These are phyloP conservation scores for Baryphthengus martii DNA, from an alignment of 2,113 vertebrate species.

Conservation along the genomic window DNA sequence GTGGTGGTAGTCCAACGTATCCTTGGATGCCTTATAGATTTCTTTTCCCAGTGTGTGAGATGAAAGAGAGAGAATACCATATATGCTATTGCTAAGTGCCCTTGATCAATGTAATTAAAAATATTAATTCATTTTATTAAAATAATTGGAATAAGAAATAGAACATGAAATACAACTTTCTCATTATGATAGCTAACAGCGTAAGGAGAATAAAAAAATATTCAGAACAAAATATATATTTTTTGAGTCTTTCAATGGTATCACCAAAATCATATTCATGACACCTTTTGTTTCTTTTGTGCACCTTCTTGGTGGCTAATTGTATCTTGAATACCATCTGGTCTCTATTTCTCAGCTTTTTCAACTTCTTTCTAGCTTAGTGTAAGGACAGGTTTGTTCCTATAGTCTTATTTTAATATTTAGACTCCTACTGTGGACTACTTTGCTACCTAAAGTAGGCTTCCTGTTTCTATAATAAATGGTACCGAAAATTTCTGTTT, in stretches of 20 bases:
- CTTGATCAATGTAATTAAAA: background rate
- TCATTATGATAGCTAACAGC: background rate
- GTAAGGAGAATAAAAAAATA: background rate
- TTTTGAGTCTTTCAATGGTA: constrained; percentile 1
- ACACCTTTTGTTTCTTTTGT: background rate
- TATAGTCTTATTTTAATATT: background rate
- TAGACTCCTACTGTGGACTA: background rate
- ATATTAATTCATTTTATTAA: constrained; percentile 4
- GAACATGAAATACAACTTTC: constrained; percentile 13
- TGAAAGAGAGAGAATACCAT: background rate
- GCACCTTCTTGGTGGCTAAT: background rate
- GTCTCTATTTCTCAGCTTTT: background rate
- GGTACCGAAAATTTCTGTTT: background rate
- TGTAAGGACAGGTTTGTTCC: background rate
- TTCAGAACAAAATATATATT: background rate
- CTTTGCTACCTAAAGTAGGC: background rate
- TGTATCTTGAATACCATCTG: background rate
- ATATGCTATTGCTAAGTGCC: background rate
- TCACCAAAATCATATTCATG: background rate
- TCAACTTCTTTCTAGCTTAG: background rate
- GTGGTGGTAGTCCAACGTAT: background rate
- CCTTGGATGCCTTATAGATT: background rate
- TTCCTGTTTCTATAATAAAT: background rate
- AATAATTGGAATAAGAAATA: constrained; percentile 20
- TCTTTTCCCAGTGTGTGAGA: background rate